Base-by-base conservation (phyloP, 1,140 invertebrate genomes). In the Micrasema minimum region DNA sequence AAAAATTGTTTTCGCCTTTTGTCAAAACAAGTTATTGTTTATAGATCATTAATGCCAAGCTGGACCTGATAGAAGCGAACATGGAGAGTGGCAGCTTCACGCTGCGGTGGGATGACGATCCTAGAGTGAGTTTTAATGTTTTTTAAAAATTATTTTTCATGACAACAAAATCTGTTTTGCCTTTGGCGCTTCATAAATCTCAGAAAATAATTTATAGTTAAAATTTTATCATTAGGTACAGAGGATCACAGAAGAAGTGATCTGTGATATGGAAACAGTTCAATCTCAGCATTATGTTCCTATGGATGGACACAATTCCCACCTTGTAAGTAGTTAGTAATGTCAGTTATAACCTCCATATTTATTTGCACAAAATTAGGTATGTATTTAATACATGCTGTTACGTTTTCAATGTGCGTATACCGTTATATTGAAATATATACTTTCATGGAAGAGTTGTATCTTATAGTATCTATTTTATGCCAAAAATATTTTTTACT, bases 211-310 rank as follows among this genome's bases (percentile, higher is more conserved):
- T n/a, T n/a, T n/a, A 20, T 16, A 10, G 11, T 48, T 48, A 37
- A 31, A 31, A 31, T 5, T 55, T 26, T 67, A 22, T 59, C 5
- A 35, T 16, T 85, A 88, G 74, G 85, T 87, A 46, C 81, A 83
- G 66, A 83, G 85, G 14, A 87, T 86, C 66, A 83, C 84, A 64
- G 89, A 90, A 67, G 87, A 88, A 78, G 87, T 89, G 3, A 90
- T 90, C 79, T 89, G 88, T 79, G 86, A 85, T 12, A 79, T 90
- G 38, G 88, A 88, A 59, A 83, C 79, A 79, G 78, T 77, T 10
- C 80, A 81, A 68, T 73, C 71, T 64, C 81, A 81, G 14, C 71
- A 77, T 16, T 84, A 80, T 76, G 72, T 76, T 26, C 78, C 75
- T 61, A 81, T 75, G 23, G 72, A 75, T 16, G 53, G 43, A 16